phyloP scores from a whole-genome alignment of 2,113 vertebrate species.

The Campylorhamphus procurvoides region DNA sequence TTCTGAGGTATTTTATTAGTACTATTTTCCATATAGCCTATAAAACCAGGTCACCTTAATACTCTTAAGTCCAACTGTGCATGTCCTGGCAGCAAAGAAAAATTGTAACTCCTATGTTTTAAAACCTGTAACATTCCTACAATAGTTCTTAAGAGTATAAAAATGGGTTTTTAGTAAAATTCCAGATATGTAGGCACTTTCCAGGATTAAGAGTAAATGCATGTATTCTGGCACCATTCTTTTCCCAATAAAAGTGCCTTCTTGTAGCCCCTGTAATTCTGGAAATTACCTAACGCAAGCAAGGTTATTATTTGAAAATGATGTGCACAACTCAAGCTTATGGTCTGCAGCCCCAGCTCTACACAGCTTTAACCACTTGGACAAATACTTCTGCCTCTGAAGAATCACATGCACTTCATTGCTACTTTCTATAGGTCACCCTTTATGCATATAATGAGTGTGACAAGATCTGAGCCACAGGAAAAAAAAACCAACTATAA shows the following conservation, averaged over 20 bases:
- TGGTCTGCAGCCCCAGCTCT: background rate
- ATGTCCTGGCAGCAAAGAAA: slow-evolving; percentile 4
- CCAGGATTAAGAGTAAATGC: background rate
- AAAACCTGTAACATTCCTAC: background rate
- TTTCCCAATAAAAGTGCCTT: background rate
- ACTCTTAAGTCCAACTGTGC: background rate
- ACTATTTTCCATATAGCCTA: slow-evolving; percentile 22
- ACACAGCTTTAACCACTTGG: background rate
- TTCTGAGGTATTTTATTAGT: slow-evolving; percentile 20
- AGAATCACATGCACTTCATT: background rate
- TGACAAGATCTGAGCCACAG: background rate
- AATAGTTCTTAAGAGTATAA: background rate
- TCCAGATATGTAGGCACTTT: background rate
- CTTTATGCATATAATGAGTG: background rate
- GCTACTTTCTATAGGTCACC: background rate
- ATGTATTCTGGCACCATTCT: background rate
- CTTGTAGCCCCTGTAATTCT: background rate
- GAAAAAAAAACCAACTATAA: background rate
- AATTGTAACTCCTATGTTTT: background rate
- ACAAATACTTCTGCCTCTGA: background rate
- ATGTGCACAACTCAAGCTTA: background rate
- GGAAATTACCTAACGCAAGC: background rate
- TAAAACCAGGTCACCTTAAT: slow-evolving; percentile 52
- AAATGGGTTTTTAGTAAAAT: background rate
- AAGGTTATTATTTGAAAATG: background rate